Percentiles rank a stretch among this genome's conserved stretches.
These are phyloP conservation scores for Barnardius zonarius DNA, from an alignment of 2,113 vertebrate genomes.

Conservation along the genomic window DNA sequence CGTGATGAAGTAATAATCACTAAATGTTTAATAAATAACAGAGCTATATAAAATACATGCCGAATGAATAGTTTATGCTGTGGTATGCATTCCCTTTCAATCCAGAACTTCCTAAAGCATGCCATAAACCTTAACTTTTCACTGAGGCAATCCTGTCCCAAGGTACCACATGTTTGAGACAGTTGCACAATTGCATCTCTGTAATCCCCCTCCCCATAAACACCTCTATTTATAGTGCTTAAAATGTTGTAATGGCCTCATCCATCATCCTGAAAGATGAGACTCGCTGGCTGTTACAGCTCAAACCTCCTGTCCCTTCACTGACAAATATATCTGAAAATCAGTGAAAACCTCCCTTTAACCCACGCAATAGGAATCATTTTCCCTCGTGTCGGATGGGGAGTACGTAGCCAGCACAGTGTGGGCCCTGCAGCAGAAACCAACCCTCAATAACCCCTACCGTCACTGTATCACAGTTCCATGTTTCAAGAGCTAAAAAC, in stretches of 20 bases:
- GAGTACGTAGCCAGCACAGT: fast-evolving
- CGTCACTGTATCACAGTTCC: fast-evolving
- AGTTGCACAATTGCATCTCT: fast-evolving
- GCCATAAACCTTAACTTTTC: not conserved
- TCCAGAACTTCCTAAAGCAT: not conserved
- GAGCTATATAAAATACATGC: not conserved
- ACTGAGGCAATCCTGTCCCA: not conserved
- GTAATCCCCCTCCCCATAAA: not conserved
- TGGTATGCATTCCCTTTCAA: not conserved
- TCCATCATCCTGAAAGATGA: not conserved
- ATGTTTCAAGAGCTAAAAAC: not conserved
- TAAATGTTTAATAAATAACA: not conserved
- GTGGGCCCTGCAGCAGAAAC: not conserved
- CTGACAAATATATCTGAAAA: not conserved
- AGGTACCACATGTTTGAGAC: fast-evolving
- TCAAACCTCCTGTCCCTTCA: not conserved
- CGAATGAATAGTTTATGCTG: not conserved
- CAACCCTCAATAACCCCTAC: not conserved
- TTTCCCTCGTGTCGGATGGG: not conserved
- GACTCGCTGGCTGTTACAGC: not conserved
- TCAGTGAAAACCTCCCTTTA: not conserved
- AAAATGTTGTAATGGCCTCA: not conserved
- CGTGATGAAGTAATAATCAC: not conserved
- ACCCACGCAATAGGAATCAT: fast-evolving
- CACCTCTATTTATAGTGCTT: not conserved